Conservation (phyloP, 1,140 invertebrate species). For the Maniola jurtina region DNA sequence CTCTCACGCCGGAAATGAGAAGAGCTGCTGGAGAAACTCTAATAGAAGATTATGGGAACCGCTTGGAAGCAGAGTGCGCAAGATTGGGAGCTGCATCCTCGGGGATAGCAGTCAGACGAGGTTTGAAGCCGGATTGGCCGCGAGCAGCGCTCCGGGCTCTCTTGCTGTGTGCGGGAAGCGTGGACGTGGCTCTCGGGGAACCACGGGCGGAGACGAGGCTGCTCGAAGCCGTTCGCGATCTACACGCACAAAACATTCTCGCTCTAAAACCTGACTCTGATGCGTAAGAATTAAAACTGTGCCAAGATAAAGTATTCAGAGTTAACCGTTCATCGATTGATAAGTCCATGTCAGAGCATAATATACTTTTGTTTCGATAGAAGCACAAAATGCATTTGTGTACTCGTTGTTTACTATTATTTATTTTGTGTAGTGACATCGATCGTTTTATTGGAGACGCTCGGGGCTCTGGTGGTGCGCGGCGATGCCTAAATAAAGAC, state of each 20-base stretch:
- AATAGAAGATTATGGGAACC: constrained; percentile 85
- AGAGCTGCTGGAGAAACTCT: constrained; percentile 81
- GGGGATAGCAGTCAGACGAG: constrained; percentile 79
- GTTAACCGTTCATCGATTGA: constrained; percentile 40
- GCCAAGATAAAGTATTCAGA: constrained; percentile 54
- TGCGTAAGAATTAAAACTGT: constrained; percentile 47
- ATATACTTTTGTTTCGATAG: constrained; percentile 45
- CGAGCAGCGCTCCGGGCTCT: constrained; percentile 86
- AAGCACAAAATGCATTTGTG: constrained; percentile 54
- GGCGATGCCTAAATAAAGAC: constrained; percentile 70
- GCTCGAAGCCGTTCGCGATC: constrained; percentile 71
- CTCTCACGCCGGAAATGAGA: constrained; percentile 84
- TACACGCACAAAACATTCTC: constrained; percentile 62
- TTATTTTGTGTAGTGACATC: constrained; percentile 40
- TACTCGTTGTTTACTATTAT: constrained; percentile 43
- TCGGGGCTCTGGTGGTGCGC: constrained; percentile 26
- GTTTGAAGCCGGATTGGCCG: constrained; percentile 82
- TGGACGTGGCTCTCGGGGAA: constrained; percentile 87
- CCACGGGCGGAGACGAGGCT: constrained; percentile 80
- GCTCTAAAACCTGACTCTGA: constrained; percentile 62
- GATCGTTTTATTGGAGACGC: constrained; percentile 40
- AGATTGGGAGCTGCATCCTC: constrained; percentile 81
- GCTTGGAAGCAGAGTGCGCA: constrained; percentile 79
- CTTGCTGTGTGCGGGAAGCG: constrained; percentile 87
- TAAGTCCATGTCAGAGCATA: constrained; percentile 47